Evolutionary conservation across 2,797 vertebrate species (phyloP), one percentile per base, ranked within the genome.

Genomic region (Epinephelus coioides): DNA sequence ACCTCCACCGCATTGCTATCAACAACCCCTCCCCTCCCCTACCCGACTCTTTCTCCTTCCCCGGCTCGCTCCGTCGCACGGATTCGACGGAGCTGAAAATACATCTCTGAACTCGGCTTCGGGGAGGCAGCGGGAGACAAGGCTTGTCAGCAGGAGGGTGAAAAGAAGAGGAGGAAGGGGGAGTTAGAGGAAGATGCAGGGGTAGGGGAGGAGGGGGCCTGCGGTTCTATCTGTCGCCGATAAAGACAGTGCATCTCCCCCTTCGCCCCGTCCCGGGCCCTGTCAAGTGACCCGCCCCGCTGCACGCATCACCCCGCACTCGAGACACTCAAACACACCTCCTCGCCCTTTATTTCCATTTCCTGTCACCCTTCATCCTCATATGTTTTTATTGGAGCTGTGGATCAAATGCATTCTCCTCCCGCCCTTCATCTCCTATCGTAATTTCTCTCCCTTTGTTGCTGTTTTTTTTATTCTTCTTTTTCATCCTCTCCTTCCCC

Each of bases 21-120:
- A 30, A 23, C 76, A 21, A 12, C 57, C 54, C 27, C 27, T 7
- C 30, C 23, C 2, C 18, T 27, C 38, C 47, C 27, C 21, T 56
- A 62, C 63, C 17, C 5, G 0, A 53, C 50, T 69, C 56, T 57
- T 55, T 59, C 53, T 69, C 18, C 44, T 30, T 60, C 43, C 25
- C 30, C 1, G 13, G 30, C 67, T 74, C 30, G 11, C 72, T 69
- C 30, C 62, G 63, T 65, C 7, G 44, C n/a, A 13, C 15, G 0
- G 44, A 84, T 65, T 70, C 34, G 10, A 73, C 40, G 7, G 69
- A 81, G 75, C 81, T 83, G 81, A 84, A 87, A 84, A 83, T 83
- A 84, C 70, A 79, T 87, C 43, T 76, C 65, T 73, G 66, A 69
- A 72, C 17, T 78, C 27, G 3, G 15, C 38, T n/a, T 43, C 27